Evolutionary conservation across 2,113 vertebrate species (phyloP).

Genomic region (Mobula birostris): DNA sequence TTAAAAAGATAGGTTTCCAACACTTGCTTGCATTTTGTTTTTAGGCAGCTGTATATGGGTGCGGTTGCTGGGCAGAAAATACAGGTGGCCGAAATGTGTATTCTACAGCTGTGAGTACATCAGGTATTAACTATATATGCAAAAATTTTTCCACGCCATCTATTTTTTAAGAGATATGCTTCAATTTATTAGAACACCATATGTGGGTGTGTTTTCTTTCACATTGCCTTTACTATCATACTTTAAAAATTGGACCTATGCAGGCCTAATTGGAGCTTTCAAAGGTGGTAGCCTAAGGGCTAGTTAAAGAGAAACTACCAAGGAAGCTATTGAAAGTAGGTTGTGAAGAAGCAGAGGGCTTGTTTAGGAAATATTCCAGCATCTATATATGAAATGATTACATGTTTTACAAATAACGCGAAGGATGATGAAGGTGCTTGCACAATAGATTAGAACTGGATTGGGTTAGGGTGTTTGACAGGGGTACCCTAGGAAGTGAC

Average conservation of each 20-base stretch:
- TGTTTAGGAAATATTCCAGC: background rate
- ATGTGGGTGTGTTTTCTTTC: background rate
- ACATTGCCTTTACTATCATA: background rate
- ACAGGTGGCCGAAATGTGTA: conserved; percentile 80
- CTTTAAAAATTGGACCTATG: background rate
- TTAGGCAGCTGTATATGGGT: conserved; percentile 96
- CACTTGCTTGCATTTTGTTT: conserved; percentile 40
- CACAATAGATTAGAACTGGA: background rate
- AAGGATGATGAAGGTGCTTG: background rate
- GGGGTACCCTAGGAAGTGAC: background rate
- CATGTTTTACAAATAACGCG: background rate
- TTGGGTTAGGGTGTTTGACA: background rate
- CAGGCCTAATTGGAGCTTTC: background rate
- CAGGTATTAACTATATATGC: conserved; percentile 79
- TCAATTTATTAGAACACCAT: background rate
- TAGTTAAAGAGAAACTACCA: background rate
- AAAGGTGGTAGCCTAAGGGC: background rate
- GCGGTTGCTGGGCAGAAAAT: conserved; percentile 99
- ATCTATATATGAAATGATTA: background rate
- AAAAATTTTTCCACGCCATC: background rate
- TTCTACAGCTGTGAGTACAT: conserved; percentile 99
- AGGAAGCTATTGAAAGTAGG: background rate
- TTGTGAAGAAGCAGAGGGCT: background rate
- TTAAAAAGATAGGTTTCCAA: background rate
- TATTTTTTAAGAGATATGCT: background rate